Percentiles rank a stretch among this genome's conserved stretches.
phyloP scores from a whole-genome alignment of 2,113 vertebrate genomes.

The Muscicapa adusta region DNA sequence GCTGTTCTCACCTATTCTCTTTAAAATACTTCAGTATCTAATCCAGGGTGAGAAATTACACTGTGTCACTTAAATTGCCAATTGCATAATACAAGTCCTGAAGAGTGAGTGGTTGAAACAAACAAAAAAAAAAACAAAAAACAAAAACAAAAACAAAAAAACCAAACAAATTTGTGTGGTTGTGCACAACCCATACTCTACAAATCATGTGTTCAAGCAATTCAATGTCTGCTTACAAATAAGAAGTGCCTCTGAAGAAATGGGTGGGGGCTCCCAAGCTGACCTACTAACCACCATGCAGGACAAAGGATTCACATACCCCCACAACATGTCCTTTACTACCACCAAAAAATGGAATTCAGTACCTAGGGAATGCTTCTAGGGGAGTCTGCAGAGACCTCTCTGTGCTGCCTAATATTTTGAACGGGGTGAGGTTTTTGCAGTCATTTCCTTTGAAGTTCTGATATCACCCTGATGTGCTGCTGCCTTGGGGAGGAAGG shows the following conservation, averaged over 20 bases:
- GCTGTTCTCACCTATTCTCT: neutral
- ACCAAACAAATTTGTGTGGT: too few species aligned
- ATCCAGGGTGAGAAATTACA: slow-evolving; percentile 25
- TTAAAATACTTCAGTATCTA: slow-evolving; percentile 26
- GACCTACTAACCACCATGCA: neutral
- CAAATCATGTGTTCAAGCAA: neutral
- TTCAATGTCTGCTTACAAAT: neutral
- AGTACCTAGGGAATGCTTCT: neutral
- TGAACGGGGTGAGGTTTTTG: neutral
- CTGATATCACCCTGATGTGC: neutral
- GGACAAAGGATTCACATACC: neutral
- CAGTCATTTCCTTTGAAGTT: neutral
- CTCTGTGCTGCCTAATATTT: neutral
- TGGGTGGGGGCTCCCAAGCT: neutral
- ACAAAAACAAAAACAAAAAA: neutral
- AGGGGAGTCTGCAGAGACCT: neutral
- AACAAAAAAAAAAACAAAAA: neutral
- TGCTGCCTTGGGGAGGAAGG: neutral
- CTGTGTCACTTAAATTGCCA: neutral
- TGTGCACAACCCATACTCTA: neutral
- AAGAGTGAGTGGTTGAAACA: neutral
- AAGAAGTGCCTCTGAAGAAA: neutral
- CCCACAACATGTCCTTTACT: neutral
- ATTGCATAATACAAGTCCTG: neutral
- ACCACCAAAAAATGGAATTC: neutral